Conservation (phyloP, 2,888 invertebrate species). For the Lycia hirtaria region DNA sequence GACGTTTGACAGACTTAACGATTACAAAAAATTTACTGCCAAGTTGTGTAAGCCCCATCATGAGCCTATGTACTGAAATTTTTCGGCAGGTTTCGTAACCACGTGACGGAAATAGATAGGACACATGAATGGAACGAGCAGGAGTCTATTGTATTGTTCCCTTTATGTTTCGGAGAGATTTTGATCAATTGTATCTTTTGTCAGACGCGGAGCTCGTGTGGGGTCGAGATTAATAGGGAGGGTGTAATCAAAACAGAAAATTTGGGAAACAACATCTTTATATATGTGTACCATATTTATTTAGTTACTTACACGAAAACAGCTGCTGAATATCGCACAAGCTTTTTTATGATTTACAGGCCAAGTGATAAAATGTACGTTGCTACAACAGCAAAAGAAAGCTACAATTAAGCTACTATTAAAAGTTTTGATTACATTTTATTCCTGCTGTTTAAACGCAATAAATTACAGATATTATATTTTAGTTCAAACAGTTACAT, state of each 20-base stretch:
- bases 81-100: not conserved
- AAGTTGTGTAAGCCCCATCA: no score
- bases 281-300: not conserved
- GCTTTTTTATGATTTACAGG: no score
- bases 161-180: constrained; percentile 25
- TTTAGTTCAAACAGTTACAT: no score
- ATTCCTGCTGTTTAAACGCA: no score
- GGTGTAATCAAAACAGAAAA: constrained; percentile 19
- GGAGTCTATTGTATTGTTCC: constrained; percentile 28
- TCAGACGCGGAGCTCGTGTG: constrained; percentile 13
- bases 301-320: not conserved
- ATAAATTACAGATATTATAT: no score
- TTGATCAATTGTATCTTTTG: constrained; percentile 32
- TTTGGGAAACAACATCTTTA: constrained; percentile 21
- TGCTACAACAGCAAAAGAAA: no score
- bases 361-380: no score
- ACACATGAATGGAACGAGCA: constrained; percentile 15
- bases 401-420: no score
- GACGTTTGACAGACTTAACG: no score
- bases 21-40: no score
- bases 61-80: not conserved
- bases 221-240: constrained; percentile 15
- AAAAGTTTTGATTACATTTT: no score
- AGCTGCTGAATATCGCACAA: no score
- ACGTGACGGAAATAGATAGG: constrained; percentile 13